Percentiles rank a stretch among this genome's conserved stretches.
Conservation (phyloP, 2,888 invertebrate genomes). For the Isoperla grammatica region DNA sequence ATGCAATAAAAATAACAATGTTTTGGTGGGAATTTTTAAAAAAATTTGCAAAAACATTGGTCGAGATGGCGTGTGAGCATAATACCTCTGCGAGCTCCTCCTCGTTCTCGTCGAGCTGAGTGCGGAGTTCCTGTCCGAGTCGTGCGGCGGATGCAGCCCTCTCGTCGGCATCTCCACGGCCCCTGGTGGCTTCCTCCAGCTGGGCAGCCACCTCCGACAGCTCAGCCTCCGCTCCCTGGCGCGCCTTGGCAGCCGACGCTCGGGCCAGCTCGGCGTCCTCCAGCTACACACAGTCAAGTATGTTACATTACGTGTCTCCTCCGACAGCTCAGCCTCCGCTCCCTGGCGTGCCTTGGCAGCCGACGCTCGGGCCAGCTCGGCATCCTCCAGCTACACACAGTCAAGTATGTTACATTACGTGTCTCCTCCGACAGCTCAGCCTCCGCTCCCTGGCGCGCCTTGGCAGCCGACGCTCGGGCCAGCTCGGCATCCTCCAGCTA, state of each 20-base stretch:
- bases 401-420: too few species aligned
- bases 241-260: conserved; percentile 77
- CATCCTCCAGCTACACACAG: conserved; percentile 90
- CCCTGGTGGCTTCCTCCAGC: conserved; percentile 72
- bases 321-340: conserved; percentile 80
- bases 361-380: conserved; percentile 76
- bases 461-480: conserved; percentile 74
- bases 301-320: too few species aligned
- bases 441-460: conserved; percentile 80
- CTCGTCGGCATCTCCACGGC: conserved; percentile 75
- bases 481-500: conserved; percentile 90
- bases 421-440: conserved; percentile 81
- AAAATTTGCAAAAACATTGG: too few species aligned
- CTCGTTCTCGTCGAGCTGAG: conserved; percentile 87
- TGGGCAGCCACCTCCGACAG: conserved; percentile 74
- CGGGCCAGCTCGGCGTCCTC: conserved; percentile 88
- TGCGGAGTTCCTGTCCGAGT: conserved; percentile 75
- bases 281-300: conserved; percentile 49
- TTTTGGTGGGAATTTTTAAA: too few species aligned
- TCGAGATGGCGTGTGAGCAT: too few species aligned
- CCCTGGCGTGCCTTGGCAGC: conserved; percentile 83
- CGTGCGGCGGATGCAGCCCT: conserved; percentile 61
- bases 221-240: conserved; percentile 81
- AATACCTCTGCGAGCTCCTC: conserved; percentile 83
- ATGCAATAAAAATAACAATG: too few species aligned